phyloP scores from a whole-genome alignment of 92 coral and sea anemone genomes.

The Pocillopora meandrina region DNA sequence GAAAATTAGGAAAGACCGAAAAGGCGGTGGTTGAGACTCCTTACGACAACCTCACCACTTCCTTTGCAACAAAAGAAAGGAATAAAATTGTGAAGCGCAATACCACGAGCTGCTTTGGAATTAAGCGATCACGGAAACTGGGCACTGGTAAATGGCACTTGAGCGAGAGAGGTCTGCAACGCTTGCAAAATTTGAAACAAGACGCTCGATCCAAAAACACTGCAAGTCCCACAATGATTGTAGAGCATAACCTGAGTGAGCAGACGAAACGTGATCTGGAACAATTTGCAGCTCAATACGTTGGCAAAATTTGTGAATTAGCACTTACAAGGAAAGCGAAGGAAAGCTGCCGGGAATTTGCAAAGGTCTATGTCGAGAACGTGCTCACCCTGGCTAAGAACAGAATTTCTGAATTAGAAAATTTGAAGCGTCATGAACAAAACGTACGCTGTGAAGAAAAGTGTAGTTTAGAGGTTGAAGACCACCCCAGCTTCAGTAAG shows the following conservation, averaged over 20 bases:
- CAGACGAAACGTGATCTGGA: not conserved
- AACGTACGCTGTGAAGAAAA: not conserved
- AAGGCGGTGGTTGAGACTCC: too few species aligned
- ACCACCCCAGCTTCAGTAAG: constrained; percentile 19
- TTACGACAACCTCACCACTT: not conserved
- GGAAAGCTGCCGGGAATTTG: not conserved
- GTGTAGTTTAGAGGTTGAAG: not conserved
- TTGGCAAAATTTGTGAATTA: constrained; percentile 4
- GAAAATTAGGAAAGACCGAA: not conserved
- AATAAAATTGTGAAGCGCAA: not conserved
- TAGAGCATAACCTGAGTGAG: not conserved
- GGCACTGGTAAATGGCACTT: not conserved
- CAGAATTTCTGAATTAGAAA: not conserved
- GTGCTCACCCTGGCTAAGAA: not conserved
- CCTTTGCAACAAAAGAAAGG: not conserved
- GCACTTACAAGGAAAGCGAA: constrained; percentile 3
- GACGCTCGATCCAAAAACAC: not conserved
- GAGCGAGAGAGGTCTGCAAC: constrained; percentile 4
- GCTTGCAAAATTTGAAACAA: constrained; percentile 7
- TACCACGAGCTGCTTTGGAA: not conserved
- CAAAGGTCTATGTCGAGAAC: not conserved
- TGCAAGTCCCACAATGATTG: not conserved
- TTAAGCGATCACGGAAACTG: not conserved
- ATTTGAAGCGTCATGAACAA: not conserved
- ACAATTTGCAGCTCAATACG: not conserved